phyloP scores from a whole-genome alignment of 2,113 vertebrate genomes.

The Pristiophorus japonicus region DNA sequence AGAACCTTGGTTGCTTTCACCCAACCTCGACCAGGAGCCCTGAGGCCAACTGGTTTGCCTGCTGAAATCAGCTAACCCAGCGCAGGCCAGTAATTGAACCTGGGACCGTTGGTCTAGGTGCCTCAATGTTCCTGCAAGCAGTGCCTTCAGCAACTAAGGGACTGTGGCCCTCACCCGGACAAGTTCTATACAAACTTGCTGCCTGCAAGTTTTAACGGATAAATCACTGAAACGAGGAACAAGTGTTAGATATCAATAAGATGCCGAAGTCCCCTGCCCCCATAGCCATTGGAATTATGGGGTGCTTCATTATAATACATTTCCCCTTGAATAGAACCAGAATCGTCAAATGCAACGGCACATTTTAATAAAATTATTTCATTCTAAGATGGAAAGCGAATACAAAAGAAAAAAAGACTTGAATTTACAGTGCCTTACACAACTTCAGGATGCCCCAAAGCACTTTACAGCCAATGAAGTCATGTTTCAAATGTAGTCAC shows the following conservation, averaged over 20 bases:
- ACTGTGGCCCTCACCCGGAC: background rate
- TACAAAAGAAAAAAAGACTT: background rate
- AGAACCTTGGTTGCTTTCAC: too few relatives aligned
- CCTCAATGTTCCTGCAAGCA: background rate
- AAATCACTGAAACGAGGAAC: background rate
- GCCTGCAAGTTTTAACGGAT: too few relatives aligned
- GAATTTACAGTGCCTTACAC: background rate
- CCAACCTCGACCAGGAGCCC: too few relatives aligned
- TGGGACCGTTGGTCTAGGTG: too few relatives aligned
- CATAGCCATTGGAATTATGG: background rate
- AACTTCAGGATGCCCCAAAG: background rate
- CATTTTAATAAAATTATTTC: background rate
- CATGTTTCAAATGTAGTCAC: background rate
- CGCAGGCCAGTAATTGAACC: too few relatives aligned
- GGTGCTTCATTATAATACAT: background rate
- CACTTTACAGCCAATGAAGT: background rate
- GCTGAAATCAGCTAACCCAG: too few relatives aligned
- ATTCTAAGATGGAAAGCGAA: background rate
- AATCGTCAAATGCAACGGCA: background rate
- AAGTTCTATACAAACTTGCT: background rate
- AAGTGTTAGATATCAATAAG: background rate
- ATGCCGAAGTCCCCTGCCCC: background rate
- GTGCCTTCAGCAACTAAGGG: background rate
- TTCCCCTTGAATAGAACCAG: background rate
- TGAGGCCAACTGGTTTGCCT: too few relatives aligned